Conservation (phyloP, 2,888 invertebrate genomes). For the Pammene aurita region DNA sequence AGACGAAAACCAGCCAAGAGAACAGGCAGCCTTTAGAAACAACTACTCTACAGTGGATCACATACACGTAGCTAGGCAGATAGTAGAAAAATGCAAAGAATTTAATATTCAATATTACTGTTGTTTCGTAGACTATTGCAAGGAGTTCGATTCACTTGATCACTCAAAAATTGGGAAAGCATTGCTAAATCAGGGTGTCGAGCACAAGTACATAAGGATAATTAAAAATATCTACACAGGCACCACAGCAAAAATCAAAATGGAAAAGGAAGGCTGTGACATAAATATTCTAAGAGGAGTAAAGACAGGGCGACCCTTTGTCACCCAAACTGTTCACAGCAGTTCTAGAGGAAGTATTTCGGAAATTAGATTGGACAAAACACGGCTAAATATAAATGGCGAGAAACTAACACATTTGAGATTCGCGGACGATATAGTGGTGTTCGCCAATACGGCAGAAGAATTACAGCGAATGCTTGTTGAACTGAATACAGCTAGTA, state of each 20-base stretch:
- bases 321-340: too few relatives aligned
- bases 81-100: constrained; percentile 4
- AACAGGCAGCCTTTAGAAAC: not conserved
- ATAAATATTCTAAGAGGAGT: too few relatives aligned
- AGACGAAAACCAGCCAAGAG: not conserved
- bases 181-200: not conserved
- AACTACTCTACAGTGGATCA: constrained; percentile 4
- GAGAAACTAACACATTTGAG: constrained; percentile 4
- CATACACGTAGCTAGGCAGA: constrained; percentile 1
- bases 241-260: too few relatives aligned
- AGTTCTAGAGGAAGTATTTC: too few relatives aligned
- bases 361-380: too few relatives aligned
- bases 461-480: not conserved
- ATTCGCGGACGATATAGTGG: constrained; percentile 12
- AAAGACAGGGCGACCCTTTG: too few relatives aligned
- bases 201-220: too few relatives aligned
- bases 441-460: not conserved
- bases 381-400: too few relatives aligned
- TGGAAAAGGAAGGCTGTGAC: too few relatives aligned
- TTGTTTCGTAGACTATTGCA: constrained; percentile 2
- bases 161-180: not conserved
- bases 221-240: too few relatives aligned
- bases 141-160: not conserved
- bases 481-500: constrained; percentile 3
- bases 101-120: constrained; percentile 1